Base-by-base conservation (phyloP, 2,888 invertebrate genomes). In the Agrotis ipsilon region DNA sequence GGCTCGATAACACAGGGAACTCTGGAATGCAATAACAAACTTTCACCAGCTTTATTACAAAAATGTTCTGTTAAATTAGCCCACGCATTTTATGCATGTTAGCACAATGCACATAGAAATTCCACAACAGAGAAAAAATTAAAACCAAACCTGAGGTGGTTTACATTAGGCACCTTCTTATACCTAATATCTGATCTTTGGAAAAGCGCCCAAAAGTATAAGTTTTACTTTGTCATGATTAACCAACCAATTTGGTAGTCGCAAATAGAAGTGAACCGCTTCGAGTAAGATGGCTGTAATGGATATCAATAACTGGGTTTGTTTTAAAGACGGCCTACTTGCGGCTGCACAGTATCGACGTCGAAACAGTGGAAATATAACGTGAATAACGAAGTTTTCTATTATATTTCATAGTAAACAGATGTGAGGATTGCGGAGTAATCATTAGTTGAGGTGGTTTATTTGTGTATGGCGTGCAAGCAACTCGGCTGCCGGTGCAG, bases 401-500 rank as follows among this genome's bases (percentile, higher is more conserved):
- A 77, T 75, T 64, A 81, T 82, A 84, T 83, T 80, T 87, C 85
- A 84, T 82, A 74, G 83, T 87, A 86, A 91, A 87, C 90, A 86
- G 76, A 86, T 84, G 85, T 80, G 82, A 78, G 83, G 81, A 85
- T 87, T 84, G 86, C 81, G 75, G 84, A 83, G 86, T 86, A 88
- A 88, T 91, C 86, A 90, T 89, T 89, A 86, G 86, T 89, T 86
- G 83, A 77, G 77, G 80, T 83, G 86, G 90, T 90, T 88, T 91
- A 89, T 91, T 91, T 91, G 90, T 87, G 88, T 89, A 85, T 74
- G 81, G 79, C 75, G 85, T 76, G 84, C 81, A 82, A 81, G 75
- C 63, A 78, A 80, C 71, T 39, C 60, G 61, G 59, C 67, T 67
- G 70, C 51, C 75, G 74, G 72, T 85, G 87, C 80, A 83, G 69